Conservation (phyloP, 2,797 vertebrate species). For the Semaprochilodus insignis region DNA sequence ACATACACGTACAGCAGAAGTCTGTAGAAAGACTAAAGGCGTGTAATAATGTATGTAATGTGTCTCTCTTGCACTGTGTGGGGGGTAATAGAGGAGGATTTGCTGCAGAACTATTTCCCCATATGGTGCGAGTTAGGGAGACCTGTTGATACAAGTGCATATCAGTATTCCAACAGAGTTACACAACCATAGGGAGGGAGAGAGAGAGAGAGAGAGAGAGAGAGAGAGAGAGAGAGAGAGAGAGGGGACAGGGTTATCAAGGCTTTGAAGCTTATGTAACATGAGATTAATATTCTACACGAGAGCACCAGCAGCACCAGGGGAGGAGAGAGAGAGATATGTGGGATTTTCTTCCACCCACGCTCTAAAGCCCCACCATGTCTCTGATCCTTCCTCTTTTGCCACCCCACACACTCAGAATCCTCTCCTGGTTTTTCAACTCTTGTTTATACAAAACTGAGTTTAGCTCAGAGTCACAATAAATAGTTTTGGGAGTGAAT, state of each 20-base stretch:
- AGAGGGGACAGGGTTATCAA: constrained; percentile 53
- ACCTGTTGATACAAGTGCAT: too few species aligned
- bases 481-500: constrained; percentile 18
- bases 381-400: constrained; percentile 62
- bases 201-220: not conserved
- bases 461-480: constrained; percentile 3
- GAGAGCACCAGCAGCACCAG: constrained; percentile 59
- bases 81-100: not conserved
- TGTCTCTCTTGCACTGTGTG: not conserved
- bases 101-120: not conserved
- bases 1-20: not conserved
- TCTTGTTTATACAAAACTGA: constrained; percentile 58
- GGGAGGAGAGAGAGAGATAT: not conserved
- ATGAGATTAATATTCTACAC: constrained; percentile 74
- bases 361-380: constrained; percentile 64
- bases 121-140: too few species aligned
- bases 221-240: not conserved
- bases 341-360: constrained; percentile 72
- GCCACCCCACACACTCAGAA: constrained; percentile 16
- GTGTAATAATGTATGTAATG: not conserved
- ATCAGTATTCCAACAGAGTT: too few species aligned
- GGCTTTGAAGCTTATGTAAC: constrained; percentile 73
- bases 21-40: not conserved
- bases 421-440: constrained; percentile 67
- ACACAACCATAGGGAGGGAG: too few species aligned